Evolutionary conservation across 1,140 invertebrate genomes (phyloP).

Genomic region (Pectinophora gossypiella): DNA sequence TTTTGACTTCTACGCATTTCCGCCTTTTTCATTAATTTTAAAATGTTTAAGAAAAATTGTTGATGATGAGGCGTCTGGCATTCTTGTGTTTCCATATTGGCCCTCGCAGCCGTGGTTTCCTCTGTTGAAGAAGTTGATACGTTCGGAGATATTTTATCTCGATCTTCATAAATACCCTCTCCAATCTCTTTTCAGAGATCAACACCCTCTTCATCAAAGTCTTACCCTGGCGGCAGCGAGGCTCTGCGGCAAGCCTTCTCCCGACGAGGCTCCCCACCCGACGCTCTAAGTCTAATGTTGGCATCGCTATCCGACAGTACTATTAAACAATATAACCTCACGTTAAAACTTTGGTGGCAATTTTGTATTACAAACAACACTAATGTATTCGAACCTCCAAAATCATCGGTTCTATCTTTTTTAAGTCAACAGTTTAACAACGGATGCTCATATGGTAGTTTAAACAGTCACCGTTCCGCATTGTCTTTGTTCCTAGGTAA

Average conservation of each 20-base stretch:
- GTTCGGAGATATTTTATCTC: background rate
- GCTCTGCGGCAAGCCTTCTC: constrained; percentile 3
- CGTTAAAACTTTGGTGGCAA: constrained; percentile 1
- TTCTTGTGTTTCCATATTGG: constrained; percentile 1
- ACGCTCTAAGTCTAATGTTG: background rate
- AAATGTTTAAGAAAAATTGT: constrained; percentile 12
- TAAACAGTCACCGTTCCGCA: too few relatives aligned
- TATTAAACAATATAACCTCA: background rate
- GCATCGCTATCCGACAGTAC: constrained; percentile 2
- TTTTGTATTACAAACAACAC: background rate
- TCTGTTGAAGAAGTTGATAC: background rate
- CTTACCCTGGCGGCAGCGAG: constrained; percentile 9
- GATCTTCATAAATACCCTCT: background rate
- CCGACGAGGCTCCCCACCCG: background rate
- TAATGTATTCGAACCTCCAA: background rate
- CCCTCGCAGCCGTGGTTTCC: constrained; percentile 8
- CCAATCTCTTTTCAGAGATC: constrained; percentile 8
- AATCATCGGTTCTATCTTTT: background rate
- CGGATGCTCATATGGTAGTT: too few relatives aligned
- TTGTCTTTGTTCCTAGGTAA: too few relatives aligned
- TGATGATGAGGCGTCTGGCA: constrained; percentile 2
- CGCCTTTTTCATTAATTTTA: constrained; percentile 30
- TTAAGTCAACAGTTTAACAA: too few relatives aligned
- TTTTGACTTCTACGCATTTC: constrained; percentile 26
- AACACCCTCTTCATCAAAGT: background rate